Evolutionary conservation across 2,888 invertebrate genomes (phyloP), one percentile per base, ranked within the genome.

Genomic region (Nysson spinosus): DNA sequence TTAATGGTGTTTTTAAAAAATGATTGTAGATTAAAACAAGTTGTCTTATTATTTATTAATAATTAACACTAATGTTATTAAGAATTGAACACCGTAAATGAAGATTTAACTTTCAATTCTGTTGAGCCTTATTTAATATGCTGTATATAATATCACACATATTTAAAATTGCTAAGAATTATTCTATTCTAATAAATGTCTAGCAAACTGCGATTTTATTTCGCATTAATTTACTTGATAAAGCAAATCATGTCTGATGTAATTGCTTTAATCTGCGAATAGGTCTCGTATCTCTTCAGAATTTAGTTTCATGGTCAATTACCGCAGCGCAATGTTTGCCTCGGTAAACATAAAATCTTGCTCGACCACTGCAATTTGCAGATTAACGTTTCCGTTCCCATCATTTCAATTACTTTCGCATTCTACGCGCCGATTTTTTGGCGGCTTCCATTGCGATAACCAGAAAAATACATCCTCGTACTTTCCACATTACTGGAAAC

Each of bases 341-440:
- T 20, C 1, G 39, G n/a, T 22, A 22, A 14, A 22, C 14, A 34
- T 19, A 7, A 17, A 46, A 46, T 34, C n/a, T 4, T 9, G 30
- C 49, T 43, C 39, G 9, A 24, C 46, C 34, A 16, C 16, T n/a
- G 35, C 42, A 42, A 54, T 47, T 14, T 42, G 26, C n/a, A 24
- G 35, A 17, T 34, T 16, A 44, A 22, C 11, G 43, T 44, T 44
- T 12, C 37, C 19, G 28, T 11, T 42, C 6, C 42, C 47, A 52
- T 47, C 63, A 12, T 12, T 63, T 52, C 43, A 47, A 58, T 63
- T 43, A 60, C n/a, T 60, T 52, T 58, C 35, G 24, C 19, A 2
- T 34, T 46, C 42, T 28, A 4, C 19, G 5, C 26, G 26, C 17
- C 28, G 12, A 34, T 34, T n/a, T 26, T 32, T 35, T 24, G 39